Conservation (phyloP, 2,797 vertebrate species). For the Psittacula echo region DNA sequence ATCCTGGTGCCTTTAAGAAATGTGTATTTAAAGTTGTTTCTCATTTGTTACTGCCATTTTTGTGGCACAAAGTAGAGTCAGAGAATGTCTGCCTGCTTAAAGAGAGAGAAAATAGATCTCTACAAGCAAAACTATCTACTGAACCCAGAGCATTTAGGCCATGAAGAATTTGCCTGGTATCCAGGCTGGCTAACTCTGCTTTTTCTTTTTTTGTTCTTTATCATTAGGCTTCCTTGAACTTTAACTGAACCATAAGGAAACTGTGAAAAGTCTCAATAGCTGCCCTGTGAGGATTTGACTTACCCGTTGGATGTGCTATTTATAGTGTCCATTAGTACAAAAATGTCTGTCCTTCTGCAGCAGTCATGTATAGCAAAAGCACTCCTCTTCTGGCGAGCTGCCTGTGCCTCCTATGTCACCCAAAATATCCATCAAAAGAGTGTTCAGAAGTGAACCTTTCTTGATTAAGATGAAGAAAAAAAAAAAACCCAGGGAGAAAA, state of each 20-base stretch:
- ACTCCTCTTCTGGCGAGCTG: slow-evolving; percentile 34
- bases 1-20: background rate
- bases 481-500: background rate
- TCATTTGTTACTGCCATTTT: background rate
- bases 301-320: slow-evolving; percentile 59
- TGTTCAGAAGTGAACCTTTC: slow-evolving; percentile 37
- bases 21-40: background rate
- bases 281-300: slow-evolving; percentile 44
- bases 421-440: slow-evolving; percentile 69
- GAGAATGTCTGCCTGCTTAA: background rate
- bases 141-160: background rate
- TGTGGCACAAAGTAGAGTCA: background rate
- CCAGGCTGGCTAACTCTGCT: background rate
- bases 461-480: slow-evolving; percentile 8
- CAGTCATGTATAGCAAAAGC: slow-evolving; percentile 59
- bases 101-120: background rate
- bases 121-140: background rate
- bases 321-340: slow-evolving; percentile 69
- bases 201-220: slow-evolving; percentile 18
- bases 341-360: slow-evolving; percentile 62
- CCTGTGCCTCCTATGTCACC: slow-evolving; percentile 49
- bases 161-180: background rate
- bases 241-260: slow-evolving; percentile 68
- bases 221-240: slow-evolving; percentile 70
- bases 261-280: slow-evolving; percentile 50